Evolutionary conservation across 2,888 invertebrate genomes (phyloP).

Genomic region (Operophtera brumata): DNA sequence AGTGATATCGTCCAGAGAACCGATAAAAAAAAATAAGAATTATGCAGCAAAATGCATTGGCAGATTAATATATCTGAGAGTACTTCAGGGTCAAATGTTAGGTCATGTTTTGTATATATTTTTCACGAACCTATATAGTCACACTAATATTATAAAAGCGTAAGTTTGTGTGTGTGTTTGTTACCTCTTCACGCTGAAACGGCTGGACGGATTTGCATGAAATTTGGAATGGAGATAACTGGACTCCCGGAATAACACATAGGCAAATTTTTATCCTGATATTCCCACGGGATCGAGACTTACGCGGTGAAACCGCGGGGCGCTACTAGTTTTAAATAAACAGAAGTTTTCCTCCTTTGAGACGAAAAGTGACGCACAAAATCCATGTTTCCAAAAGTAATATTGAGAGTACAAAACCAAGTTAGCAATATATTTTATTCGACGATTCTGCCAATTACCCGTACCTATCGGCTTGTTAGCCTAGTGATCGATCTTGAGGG

Average conservation of each 20-base stretch:
- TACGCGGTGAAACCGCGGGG: too few relatives aligned
- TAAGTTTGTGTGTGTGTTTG: too few relatives aligned
- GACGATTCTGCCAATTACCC: constrained; percentile 64
- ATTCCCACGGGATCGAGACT: too few relatives aligned
- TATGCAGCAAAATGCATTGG: too few relatives aligned
- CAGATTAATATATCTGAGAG: neutral
- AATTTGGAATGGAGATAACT: too few relatives aligned
- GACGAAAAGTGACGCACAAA: neutral
- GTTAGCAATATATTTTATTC: constrained; percentile 13
- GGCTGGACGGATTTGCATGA: too few relatives aligned
- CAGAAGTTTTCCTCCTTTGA: neutral
- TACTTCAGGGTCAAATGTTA: neutral
- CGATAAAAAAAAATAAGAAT: too few relatives aligned
- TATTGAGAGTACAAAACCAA: constrained; percentile 4
- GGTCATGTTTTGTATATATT: neutral
- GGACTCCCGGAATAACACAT: too few relatives aligned
- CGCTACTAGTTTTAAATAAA: neutral
- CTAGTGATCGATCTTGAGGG: constrained; percentile 57
- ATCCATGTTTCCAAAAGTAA: constrained; percentile 8
- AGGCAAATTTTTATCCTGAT: too few relatives aligned
- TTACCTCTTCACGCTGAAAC: too few relatives aligned
- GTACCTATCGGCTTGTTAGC: constrained; percentile 59
- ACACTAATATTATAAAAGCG: too few relatives aligned
- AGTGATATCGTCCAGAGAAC: too few relatives aligned
- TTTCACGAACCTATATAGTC: neutral